Percentiles rank a stretch among this genome's conserved stretches.
phyloP scores from a whole-genome alignment of 1,140 invertebrate genomes.

The Coenobita brevimanus region DNA sequence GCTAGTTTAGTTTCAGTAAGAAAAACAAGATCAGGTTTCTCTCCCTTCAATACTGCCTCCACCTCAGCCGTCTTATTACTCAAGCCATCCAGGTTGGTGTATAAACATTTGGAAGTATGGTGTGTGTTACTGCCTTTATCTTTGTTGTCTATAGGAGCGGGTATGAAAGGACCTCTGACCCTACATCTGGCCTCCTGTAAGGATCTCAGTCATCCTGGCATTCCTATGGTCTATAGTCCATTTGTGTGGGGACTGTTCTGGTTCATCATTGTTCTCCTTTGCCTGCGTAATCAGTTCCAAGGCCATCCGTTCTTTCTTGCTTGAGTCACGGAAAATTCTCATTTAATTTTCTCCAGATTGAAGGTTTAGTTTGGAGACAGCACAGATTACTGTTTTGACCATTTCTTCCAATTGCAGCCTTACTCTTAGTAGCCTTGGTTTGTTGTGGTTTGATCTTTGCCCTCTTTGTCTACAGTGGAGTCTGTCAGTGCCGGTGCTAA shows the following conservation, averaged over 20 bases:
- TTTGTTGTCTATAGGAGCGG: too few species aligned
- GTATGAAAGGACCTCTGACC: too few species aligned
- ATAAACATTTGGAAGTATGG: too few species aligned
- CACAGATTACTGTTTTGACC: not conserved
- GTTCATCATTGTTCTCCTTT: not conserved
- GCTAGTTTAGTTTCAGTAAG: not conserved
- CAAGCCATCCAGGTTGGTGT: too few species aligned
- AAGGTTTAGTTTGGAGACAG: not conserved
- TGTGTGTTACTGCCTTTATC: too few species aligned
- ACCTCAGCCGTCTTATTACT: not conserved
- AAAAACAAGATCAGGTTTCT: not conserved
- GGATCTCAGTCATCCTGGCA: not conserved
- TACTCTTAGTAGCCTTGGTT: slow-evolving; percentile 3
- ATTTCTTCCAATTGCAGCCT: not conserved
- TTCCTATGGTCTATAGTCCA: not conserved
- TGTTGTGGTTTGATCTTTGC: not conserved
- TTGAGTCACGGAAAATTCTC: not conserved
- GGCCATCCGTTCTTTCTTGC: slow-evolving; percentile 3
- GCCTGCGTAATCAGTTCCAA: not conserved
- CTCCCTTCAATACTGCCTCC: too few species aligned
- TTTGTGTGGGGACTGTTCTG: not conserved
- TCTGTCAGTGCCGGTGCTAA: too few species aligned
- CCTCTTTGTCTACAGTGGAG: too few species aligned
- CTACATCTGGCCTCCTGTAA: too few species aligned
- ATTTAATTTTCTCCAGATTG: too few species aligned